Evolutionary conservation across 2,888 invertebrate genomes (phyloP).

Genomic region (Drosophila diplacantha): DNA sequence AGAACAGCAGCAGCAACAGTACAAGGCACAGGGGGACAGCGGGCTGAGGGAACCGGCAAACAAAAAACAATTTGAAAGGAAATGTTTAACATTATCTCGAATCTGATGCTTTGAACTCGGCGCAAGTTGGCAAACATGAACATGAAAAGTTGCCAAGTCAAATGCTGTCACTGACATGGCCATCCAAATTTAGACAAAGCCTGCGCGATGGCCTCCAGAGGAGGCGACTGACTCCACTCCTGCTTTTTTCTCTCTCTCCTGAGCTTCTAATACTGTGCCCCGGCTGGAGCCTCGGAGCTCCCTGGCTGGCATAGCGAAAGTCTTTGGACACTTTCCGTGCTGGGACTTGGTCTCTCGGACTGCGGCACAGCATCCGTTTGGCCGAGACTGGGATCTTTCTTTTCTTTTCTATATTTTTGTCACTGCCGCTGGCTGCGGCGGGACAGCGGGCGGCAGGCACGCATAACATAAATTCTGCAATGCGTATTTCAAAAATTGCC

Average conservation of each 20-base stretch:
- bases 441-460: conserved; percentile 48
- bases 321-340: conserved; percentile 65
- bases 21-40: not conserved
- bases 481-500: conserved; percentile 71
- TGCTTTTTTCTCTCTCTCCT: not conserved
- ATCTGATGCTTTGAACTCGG: conserved; percentile 69
- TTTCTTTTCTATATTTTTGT: conserved; percentile 37
- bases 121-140: conserved; percentile 58
- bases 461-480: conserved; percentile 71
- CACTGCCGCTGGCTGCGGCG: conserved; percentile 41
- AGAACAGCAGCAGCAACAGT: conserved; percentile 7
- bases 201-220: conserved; percentile 63
- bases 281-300: conserved; percentile 25
- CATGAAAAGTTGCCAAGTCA: conserved; percentile 60
- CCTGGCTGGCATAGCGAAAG: conserved; percentile 55
- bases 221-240: conserved; percentile 36
- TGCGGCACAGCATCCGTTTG: conserved; percentile 37
- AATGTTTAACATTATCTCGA: conserved; percentile 64
- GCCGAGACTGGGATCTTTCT: conserved; percentile 25
- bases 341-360: conserved; percentile 13
- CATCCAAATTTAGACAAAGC: conserved; percentile 71
- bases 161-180: conserved; percentile 69
- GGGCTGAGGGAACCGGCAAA: conserved; percentile 17
- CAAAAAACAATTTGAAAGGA: conserved; percentile 66
- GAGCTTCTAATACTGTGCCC: conserved; percentile 23